phyloP scores from a whole-genome alignment of 2,888 invertebrate species.

The Carterocephalus palaemon region DNA sequence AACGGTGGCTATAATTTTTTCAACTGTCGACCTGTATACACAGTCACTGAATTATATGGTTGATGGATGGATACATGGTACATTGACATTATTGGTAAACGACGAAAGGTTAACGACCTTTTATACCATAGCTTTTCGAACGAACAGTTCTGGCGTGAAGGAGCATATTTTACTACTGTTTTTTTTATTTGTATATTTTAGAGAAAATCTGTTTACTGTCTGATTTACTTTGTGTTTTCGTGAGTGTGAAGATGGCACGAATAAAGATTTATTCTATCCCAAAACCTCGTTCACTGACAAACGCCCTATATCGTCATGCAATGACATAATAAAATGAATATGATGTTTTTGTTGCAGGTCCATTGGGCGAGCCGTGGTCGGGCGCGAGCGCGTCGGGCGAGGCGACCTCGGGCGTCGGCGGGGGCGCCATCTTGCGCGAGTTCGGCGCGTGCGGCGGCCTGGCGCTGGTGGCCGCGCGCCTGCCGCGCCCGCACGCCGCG shows the following conservation, averaged over 20 bases:
- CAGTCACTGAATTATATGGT: too few relatives aligned
- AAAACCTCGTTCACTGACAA: neutral
- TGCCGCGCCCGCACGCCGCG: constrained; percentile 93
- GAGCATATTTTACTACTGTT: too few relatives aligned
- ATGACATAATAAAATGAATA: neutral
- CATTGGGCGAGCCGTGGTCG: constrained; percentile 44
- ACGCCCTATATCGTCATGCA: neutral
- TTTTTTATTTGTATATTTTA: too few relatives aligned
- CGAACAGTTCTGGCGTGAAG: too few relatives aligned
- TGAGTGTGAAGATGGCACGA: neutral
- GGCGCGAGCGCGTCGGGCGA: constrained; percentile 83
- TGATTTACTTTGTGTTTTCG: neutral
- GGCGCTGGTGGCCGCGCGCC: constrained; percentile 90
- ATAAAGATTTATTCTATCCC: neutral
- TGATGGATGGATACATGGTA: too few relatives aligned
- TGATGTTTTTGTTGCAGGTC: constrained; percentile 19
- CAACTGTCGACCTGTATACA: too few relatives aligned
- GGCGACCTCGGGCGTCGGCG: constrained; percentile 28
- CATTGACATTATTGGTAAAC: too few relatives aligned
- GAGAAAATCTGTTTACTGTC: too few relatives aligned
- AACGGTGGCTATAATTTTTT: too few relatives aligned
- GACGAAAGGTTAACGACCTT: too few relatives aligned
- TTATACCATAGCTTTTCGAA: too few relatives aligned
- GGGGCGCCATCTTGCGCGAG: constrained; percentile 82
- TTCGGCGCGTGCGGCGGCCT: constrained; percentile 94